Evolutionary conservation across 2,797 vertebrate genomes (phyloP).

Genomic region (Spheniscus humboldti): DNA sequence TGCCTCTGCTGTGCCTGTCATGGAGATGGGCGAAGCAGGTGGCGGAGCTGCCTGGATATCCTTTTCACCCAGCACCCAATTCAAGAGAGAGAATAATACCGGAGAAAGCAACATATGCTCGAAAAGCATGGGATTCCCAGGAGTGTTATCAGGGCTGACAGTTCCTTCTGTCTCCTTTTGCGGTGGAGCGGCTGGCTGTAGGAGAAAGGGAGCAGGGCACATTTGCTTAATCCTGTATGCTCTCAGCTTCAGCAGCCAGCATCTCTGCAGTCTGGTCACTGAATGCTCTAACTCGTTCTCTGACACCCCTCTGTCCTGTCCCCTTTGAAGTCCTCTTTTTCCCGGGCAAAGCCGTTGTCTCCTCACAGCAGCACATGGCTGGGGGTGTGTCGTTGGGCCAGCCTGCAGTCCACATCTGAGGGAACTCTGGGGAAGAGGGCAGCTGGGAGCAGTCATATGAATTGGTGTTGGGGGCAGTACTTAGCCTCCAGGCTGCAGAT

Average conservation of each 20-base stretch:
- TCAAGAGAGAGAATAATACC: background rate
- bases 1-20: background rate
- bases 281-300: background rate
- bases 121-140: background rate
- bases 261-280: background rate
- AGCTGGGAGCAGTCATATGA: background rate
- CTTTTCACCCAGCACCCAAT: background rate
- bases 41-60: background rate
- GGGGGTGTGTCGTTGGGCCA: background rate
- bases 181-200: background rate
- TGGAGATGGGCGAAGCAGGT: background rate
- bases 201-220: background rate
- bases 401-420: background rate
- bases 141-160: background rate
- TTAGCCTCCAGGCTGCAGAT: background rate
- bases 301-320: background rate
- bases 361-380: background rate
- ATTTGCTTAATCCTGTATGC: background rate
- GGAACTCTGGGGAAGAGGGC: background rate
- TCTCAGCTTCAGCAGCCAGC: background rate
- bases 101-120: fast-evolving
- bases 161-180: background rate
- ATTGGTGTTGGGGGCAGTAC: background rate
- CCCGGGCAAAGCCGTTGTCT: background rate
- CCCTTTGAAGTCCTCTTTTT: background rate